Percentiles rank a stretch among this genome's conserved stretches.
Conservation (phyloP, 2,888 invertebrate species). For the Rugalucina vietnamica region DNA sequence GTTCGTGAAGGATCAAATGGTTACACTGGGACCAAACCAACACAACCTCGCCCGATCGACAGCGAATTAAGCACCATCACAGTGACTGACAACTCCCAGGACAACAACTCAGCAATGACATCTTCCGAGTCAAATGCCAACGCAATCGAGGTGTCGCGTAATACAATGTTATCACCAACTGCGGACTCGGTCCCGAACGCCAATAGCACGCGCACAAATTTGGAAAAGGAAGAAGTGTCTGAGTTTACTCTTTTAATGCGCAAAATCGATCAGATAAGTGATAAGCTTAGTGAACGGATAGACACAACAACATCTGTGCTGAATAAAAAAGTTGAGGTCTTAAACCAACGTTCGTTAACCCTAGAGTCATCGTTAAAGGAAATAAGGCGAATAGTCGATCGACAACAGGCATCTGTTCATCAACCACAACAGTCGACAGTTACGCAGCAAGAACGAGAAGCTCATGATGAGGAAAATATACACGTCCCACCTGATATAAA, state of each 20-base stretch:
- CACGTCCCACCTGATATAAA: neutral
- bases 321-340: neutral
- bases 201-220: too few species aligned
- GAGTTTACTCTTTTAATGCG: neutral
- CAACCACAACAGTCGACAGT: neutral
- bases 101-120: too few species aligned
- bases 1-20: too few species aligned
- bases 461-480: neutral
- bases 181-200: too few species aligned
- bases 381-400: neutral
- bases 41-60: too few species aligned
- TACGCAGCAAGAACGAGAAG: neutral
- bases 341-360: neutral
- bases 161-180: too few species aligned
- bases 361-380: neutral
- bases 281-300: neutral
- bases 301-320: neutral
- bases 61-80: too few species aligned
- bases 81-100: too few species aligned
- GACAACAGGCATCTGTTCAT: neutral
- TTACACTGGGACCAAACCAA: too few species aligned
- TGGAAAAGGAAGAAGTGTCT: too few species aligned
- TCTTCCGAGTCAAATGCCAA: too few species aligned
- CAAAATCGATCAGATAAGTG: neutral
- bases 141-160: too few species aligned